Evolutionary conservation across 2,113 vertebrate species (phyloP).

Genomic region (Gila orcuttii): DNA sequence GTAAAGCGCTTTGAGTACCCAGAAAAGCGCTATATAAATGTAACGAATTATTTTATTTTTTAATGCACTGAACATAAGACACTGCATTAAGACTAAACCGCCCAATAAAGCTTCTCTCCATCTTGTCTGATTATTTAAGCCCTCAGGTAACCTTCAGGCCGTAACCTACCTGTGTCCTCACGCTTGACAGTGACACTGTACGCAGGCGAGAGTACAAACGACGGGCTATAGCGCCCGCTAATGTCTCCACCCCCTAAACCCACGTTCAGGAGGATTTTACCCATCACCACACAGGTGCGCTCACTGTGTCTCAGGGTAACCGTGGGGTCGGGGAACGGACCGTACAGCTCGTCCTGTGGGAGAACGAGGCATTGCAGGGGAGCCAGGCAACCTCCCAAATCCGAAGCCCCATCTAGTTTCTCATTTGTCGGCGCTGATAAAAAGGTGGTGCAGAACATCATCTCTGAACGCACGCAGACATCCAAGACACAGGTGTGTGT

Average conservation of each 20-base stretch:
- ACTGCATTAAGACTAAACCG: neutral
- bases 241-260: constrained; percentile 58
- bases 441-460: constrained; percentile 82
- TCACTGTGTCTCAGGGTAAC: constrained; percentile 62
- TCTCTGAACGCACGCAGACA: neutral
- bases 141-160: neutral
- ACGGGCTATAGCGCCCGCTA: constrained; percentile 58
- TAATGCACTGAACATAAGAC: too few relatives aligned
- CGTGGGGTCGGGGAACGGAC: constrained; percentile 64
- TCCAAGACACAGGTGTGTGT: neutral
- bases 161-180: neutral
- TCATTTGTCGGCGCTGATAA: constrained; percentile 76
- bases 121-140: neutral
- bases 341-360: constrained; percentile 79
- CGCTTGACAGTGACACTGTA: constrained; percentile 50
- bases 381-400: constrained; percentile 74
- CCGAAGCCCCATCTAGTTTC: constrained; percentile 51
- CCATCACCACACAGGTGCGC: constrained; percentile 67
- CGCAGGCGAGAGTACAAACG: constrained; percentile 50
- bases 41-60: too few relatives aligned
- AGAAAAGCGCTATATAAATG: too few relatives aligned
- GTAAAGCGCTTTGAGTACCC: too few relatives aligned
- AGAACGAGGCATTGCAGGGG: constrained; percentile 81
- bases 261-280: constrained; percentile 75
- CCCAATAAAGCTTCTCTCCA: neutral